Percentiles rank a stretch among this genome's conserved stretches.
These are phyloP conservation scores for Muraenolepis orangiensis DNA, from an alignment of 2,797 vertebrate genomes.

Conservation along the genomic window DNA sequence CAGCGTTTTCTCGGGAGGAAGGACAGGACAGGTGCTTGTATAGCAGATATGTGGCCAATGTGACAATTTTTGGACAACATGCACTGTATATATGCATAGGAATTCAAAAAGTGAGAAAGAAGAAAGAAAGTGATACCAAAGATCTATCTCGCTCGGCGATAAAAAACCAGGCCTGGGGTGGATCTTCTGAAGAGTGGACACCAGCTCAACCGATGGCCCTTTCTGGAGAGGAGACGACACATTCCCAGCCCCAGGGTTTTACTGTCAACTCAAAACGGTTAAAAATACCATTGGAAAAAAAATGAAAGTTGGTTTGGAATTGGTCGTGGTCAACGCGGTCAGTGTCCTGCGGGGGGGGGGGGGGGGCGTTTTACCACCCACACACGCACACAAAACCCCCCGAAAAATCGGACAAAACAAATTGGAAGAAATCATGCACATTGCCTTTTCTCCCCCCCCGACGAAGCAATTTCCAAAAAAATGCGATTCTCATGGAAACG, in stretches of 20 bases:
- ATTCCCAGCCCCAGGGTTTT: not conserved
- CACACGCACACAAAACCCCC: not conserved
- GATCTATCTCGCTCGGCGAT: too few species aligned
- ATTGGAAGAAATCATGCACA: not conserved
- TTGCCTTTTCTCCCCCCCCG: not conserved
- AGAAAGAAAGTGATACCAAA: too few species aligned
- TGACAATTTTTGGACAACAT: not conserved
- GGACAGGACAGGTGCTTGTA: not conserved
- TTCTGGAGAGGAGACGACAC: not conserved
- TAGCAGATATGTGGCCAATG: not conserved
- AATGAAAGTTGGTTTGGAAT: not conserved
- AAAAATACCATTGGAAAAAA: not conserved
- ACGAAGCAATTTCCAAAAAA: not conserved
- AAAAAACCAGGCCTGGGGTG: not conserved
- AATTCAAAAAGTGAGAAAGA: too few species aligned
- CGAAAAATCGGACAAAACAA: not conserved
- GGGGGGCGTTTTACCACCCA: not conserved
- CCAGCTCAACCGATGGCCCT: not conserved
- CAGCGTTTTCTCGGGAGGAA: too few species aligned
- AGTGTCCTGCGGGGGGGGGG: not conserved
- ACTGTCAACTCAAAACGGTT: not conserved
- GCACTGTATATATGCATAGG: too few species aligned
- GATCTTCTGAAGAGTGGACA: not conserved
- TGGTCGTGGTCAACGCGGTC: not conserved
- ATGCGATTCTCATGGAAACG: not conserved